These are phyloP conservation scores for Bradypodion pumilum DNA, from an alignment of 2,797 vertebrate genomes.

Conservation along the genomic window DNA sequence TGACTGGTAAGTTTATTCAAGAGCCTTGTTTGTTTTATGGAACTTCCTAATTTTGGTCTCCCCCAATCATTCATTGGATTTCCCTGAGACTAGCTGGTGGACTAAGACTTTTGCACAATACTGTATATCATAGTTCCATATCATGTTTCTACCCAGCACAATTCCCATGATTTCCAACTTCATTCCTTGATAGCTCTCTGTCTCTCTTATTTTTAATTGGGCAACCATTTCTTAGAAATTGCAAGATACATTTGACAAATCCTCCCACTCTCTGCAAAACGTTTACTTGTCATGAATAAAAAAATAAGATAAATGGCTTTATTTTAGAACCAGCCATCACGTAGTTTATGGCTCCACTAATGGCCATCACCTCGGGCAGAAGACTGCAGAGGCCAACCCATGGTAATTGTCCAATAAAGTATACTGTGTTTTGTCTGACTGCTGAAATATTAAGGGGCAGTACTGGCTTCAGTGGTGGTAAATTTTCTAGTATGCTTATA, in stretches of 20 bases:
- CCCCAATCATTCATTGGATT: no score
- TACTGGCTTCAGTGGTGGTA: conserved; percentile 25
- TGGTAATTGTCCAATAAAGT: conserved; percentile 42
- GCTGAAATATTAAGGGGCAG: conserved; percentile 37
- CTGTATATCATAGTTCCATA: neutral
- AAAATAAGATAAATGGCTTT: conserved; percentile 28
- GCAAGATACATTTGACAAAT: neutral
- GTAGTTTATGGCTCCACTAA: conserved; percentile 50
- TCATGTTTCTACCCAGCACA: neutral
- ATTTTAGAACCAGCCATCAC: neutral
- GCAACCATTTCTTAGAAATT: neutral
- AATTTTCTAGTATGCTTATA: conserved; percentile 17
- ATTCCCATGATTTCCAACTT: neutral
- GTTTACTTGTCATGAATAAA: conserved; percentile 12
- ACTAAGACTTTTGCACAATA: no score
- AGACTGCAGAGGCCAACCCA: neutral
- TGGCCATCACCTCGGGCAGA: neutral
- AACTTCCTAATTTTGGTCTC: no score
- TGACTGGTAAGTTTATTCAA: no score
- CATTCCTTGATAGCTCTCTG: neutral
- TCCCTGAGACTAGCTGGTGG: no score
- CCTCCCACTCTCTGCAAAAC: neutral
- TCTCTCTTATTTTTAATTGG: neutral
- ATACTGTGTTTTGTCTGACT: conserved; percentile 36
- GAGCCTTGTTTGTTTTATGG: no score